phyloP scores from a whole-genome alignment of 2,888 invertebrate genomes.

The Amphipyra tragopoginis region DNA sequence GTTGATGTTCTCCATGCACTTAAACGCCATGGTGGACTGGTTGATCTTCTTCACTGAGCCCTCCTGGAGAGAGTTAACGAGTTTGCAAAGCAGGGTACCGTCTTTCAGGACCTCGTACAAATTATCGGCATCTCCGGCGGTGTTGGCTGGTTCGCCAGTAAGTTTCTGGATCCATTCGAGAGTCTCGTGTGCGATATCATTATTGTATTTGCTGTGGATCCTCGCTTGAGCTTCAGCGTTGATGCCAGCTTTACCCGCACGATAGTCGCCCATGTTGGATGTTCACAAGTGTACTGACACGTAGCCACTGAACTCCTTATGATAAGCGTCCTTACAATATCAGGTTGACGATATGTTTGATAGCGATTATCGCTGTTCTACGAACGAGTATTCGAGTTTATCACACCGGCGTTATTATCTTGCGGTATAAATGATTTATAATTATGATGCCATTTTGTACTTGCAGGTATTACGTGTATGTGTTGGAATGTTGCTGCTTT shows the following conservation, averaged over 20 bases:
- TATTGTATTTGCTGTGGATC: slow-evolving; percentile 99
- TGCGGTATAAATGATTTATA: slow-evolving; percentile 71
- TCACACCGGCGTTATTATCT: slow-evolving; percentile 69
- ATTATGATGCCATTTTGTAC: slow-evolving; percentile 62
- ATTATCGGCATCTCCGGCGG: slow-evolving; percentile 96
- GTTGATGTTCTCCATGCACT: slow-evolving; percentile 99
- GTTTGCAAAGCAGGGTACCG: slow-evolving; percentile 96
- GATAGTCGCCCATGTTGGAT: slow-evolving; percentile 85
- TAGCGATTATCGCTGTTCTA: slow-evolving; percentile 79
- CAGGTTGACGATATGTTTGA: slow-evolving; percentile 76
- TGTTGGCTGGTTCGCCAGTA: slow-evolving; percentile 95
- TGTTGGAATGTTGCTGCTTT: slow-evolving; percentile 30
- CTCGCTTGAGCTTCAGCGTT: slow-evolving; percentile 86
- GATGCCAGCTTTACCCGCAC: slow-evolving; percentile 87
- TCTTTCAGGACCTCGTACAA: slow-evolving; percentile 97
- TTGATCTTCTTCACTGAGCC: slow-evolving; percentile 98
- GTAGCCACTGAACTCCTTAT: slow-evolving; percentile 83
- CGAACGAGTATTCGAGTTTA: slow-evolving; percentile 71
- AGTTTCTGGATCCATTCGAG: slow-evolving; percentile 97
- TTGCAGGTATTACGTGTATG: slow-evolving; percentile 39
- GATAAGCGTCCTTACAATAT: slow-evolving; percentile 82
- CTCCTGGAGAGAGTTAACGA: slow-evolving; percentile 95
- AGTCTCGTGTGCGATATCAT: slow-evolving; percentile 96
- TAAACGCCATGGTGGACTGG: slow-evolving; percentile 97
- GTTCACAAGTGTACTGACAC: slow-evolving; percentile 80